Conservation (phyloP, 1,140 invertebrate genomes). For the Drosophila repleta region DNA sequence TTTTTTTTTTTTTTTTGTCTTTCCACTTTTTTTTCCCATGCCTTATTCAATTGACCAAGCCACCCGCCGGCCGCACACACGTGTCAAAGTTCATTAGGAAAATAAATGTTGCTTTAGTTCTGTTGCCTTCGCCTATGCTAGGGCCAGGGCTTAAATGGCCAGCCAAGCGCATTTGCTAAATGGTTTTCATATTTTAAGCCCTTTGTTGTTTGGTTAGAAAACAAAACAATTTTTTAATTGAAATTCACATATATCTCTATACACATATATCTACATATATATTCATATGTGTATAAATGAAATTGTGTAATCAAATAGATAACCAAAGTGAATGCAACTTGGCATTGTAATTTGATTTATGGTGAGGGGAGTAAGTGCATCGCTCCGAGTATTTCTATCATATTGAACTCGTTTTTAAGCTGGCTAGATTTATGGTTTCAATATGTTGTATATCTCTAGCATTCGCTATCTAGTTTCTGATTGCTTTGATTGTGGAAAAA, state of each 20-base stretch:
- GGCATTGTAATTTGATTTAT: constrained; percentile 63
- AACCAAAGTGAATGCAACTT: constrained; percentile 28
- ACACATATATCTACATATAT: too few relatives aligned
- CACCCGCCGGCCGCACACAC: constrained; percentile 6
- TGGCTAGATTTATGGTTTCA: constrained; percentile 7
- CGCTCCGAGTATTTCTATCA: not conserved
- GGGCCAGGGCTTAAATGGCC: constrained; percentile 12
- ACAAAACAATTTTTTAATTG: constrained; percentile 47
- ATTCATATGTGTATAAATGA: constrained; percentile 25
- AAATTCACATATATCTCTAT: constrained; percentile 35
- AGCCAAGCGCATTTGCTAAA: constrained; percentile 33
- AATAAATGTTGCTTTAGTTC: constrained; percentile 38
- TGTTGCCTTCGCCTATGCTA: not conserved
- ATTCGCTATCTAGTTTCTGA: not conserved
- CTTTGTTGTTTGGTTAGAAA: constrained; percentile 16
- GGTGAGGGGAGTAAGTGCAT: constrained; percentile 10
- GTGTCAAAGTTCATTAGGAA: constrained; percentile 79
- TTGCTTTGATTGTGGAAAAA: not conserved
- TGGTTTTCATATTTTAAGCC: constrained; percentile 29
- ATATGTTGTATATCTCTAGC: not conserved
- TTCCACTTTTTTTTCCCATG: not conserved
- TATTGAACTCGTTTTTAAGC: constrained; percentile 26
- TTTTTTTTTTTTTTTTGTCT: not conserved
- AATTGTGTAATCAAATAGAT: constrained; percentile 52
- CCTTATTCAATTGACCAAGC: not conserved